These are phyloP conservation scores for Chrysolina oricalcia DNA, from an alignment of 2,888 invertebrate genomes.

Conservation along the genomic window DNA sequence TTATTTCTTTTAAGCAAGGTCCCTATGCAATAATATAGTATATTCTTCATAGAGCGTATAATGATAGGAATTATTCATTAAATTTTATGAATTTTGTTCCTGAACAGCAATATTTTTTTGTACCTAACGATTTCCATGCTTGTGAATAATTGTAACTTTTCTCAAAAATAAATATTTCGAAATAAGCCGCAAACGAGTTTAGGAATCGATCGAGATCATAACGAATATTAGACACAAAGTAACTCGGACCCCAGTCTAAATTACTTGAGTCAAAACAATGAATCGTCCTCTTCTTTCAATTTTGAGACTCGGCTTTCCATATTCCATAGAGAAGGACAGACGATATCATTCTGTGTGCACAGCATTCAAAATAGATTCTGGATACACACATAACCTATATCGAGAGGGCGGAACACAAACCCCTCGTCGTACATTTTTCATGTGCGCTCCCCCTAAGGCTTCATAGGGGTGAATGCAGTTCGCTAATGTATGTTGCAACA, in stretches of 20 bases:
- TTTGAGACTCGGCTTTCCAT: neutral
- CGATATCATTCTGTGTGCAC: conserved; percentile 8
- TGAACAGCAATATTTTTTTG: too few species aligned
- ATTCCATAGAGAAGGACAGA: neutral
- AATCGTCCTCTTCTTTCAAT: neutral
- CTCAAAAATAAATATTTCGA: too few species aligned
- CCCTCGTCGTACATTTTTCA: conserved; percentile 68
- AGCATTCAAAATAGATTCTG: conserved; percentile 40
- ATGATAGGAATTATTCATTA: too few species aligned
- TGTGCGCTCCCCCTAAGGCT: conserved; percentile 63
- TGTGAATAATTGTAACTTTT: too few species aligned
- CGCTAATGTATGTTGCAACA: conserved; percentile 70
- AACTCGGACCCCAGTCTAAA: conserved; percentile 4
- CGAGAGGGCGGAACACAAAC: conserved; percentile 65
- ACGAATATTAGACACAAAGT: too few species aligned
- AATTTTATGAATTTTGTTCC: too few species aligned
- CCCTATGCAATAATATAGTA: too few species aligned
- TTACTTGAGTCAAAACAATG: conserved; percentile 23
- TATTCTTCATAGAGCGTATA: too few species aligned
- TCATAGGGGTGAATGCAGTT: conserved; percentile 65
- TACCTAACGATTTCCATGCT: too few species aligned
- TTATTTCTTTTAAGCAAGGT: too few species aligned
- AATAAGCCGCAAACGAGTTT: too few species aligned
- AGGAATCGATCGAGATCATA: too few species aligned
- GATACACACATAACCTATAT: conserved; percentile 62